Percentiles rank a stretch among this genome's conserved stretches.
phyloP scores from a whole-genome alignment of 2,888 invertebrate genomes.

The Campopleginae sp. region DNA sequence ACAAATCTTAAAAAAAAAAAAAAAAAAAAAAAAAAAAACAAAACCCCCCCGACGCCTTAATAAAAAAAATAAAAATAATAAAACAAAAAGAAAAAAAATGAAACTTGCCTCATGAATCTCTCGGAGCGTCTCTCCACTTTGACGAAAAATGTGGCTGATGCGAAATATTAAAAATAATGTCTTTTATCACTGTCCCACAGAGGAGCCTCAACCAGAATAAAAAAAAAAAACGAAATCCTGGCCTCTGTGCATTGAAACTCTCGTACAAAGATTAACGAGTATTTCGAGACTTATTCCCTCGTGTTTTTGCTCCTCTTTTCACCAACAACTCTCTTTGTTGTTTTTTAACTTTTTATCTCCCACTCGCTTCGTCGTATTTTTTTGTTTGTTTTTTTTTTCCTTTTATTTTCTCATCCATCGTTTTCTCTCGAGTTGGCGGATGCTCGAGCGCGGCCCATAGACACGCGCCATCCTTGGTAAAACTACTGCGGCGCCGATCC shows the following conservation, averaged over 20 bases:
- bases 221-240: constrained; percentile 5
- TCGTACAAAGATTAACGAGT: constrained; percentile 47
- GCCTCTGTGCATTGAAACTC: constrained; percentile 31
- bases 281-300: constrained; percentile 36
- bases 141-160: constrained; percentile 4
- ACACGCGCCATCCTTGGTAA: constrained; percentile 34
- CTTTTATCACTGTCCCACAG: constrained; percentile 7
- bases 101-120: constrained; percentile 4
- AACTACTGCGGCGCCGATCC: constrained; percentile 56
- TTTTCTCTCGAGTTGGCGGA: constrained; percentile 30
- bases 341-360: constrained; percentile 18
- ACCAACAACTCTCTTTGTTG: constrained; percentile 27
- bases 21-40: background rate
- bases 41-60: no score
- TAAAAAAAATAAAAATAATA: background rate
- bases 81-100: background rate
- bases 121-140: constrained; percentile 17
- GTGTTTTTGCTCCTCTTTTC: constrained; percentile 26
- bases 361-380: constrained; percentile 17
- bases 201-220: background rate
- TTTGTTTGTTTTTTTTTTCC: constrained; percentile 26
- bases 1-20: background rate
- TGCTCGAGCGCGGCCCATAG: background rate
- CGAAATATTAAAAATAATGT: constrained; percentile 38
- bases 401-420: constrained; percentile 37